Conservation (phyloP, 2,888 invertebrate genomes). For the Spodoptera littoralis region DNA sequence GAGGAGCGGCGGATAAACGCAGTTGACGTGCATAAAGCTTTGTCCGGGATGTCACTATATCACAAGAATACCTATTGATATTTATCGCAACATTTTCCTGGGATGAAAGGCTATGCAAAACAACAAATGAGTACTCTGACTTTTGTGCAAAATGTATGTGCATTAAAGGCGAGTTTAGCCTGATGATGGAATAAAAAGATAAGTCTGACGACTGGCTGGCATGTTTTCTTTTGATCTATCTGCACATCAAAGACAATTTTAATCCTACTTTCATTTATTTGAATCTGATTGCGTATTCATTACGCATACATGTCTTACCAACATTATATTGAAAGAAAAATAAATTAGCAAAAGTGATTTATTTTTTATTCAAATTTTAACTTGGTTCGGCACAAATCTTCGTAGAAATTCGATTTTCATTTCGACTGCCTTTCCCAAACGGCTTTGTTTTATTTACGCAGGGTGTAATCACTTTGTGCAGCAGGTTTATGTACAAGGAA, state of each 20-base stretch:
- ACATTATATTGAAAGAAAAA: constrained; percentile 17
- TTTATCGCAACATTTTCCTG: constrained; percentile 48
- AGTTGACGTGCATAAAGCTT: constrained; percentile 60
- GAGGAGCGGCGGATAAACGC: constrained; percentile 54
- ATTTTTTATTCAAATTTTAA: constrained; percentile 36
- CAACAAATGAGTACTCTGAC: constrained; percentile 31
- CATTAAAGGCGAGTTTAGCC: constrained; percentile 1
- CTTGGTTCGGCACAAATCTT: constrained; percentile 17
- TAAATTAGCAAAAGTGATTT: constrained; percentile 24
- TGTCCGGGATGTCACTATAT: constrained; percentile 53
- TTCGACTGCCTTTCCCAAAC: constrained; percentile 1
- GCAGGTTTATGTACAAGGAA: constrained; percentile 25
- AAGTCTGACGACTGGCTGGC: background rate
- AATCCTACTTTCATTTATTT: constrained; percentile 25
- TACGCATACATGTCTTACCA: constrained; percentile 26
- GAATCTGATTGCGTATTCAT: constrained; percentile 24
- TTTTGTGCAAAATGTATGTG: constrained; percentile 26
- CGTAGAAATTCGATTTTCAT: constrained; percentile 11
- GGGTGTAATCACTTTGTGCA: constrained; percentile 13
- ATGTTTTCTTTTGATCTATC: constrained; percentile 18
- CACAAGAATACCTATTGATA: constrained; percentile 59
- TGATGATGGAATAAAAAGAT: constrained; percentile 10
- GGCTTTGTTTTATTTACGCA: constrained; percentile 7
- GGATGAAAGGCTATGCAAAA: constrained; percentile 47
- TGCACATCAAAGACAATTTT: constrained; percentile 7